Evolutionary conservation across 1,140 invertebrate genomes (phyloP), one percentile per base, ranked within the genome.

Genomic region (Atta texana): DNA sequence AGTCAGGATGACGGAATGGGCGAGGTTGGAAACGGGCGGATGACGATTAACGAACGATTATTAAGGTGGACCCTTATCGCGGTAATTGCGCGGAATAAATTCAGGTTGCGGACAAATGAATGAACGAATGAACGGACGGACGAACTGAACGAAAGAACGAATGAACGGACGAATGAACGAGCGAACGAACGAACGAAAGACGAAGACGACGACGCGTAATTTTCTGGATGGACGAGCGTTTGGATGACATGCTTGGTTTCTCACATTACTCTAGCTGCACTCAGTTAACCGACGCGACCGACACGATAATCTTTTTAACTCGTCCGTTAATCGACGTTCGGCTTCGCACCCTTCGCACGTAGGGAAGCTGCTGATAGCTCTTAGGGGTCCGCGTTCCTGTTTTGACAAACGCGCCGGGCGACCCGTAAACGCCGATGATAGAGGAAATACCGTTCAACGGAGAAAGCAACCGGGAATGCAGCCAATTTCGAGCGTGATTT

Each of bases 1-100:
- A 72, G 55, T 2, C 39, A 34, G 76, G 3, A 74, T 57, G 71
- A 66, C n/a, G 82, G 14, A 51, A 75, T 61, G 75, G 34, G 21
- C n/a, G 24, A 39, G 31, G 49, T 53, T 18, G 39, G 44, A 53
- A 59, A 24, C 51, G 24, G 28, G 72, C n/a, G 88, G 63, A 51
- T 87, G 88, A 89, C 89, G 87, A 91, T 92, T 91, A 92, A 92
- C 90, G 87, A 90, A 89, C 90, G 76, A 92, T 92, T 91, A 92
- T 92, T 90, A 90, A 90, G 85, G 89, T 88, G 71, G 69, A 76
- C 89, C 59, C 87, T 92, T 91, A 90, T 90, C 91, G 87, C 53
- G 78, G 87, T 92, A 92, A 92, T 92, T 91, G 90, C 89, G 72
- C 88, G 84, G 90, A 91, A 92, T 91, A 91, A 91, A 92, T 91